Conservation (phyloP, 2,113 vertebrate genomes). For the Myrmecobius fasciatus region DNA sequence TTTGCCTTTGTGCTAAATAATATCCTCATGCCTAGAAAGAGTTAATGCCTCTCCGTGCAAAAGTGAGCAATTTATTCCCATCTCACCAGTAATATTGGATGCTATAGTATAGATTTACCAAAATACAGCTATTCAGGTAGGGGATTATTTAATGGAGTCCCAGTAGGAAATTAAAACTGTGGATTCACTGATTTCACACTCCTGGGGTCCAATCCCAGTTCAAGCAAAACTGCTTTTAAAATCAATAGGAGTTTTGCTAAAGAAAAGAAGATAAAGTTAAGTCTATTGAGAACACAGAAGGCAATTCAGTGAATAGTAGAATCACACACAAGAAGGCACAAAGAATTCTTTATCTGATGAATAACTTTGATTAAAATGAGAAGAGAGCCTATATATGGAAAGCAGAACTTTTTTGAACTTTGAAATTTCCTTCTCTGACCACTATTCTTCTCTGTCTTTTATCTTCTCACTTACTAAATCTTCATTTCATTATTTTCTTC, state of each 20-base stretch:
- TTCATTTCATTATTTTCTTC: neutral
- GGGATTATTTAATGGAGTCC: neutral
- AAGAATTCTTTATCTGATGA: neutral
- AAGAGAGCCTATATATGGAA: constrained; percentile 2
- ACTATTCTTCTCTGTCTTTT: neutral
- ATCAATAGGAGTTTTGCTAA: constrained; percentile 33
- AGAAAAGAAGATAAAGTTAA: constrained; percentile 11
- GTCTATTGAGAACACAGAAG: constrained; percentile 29
- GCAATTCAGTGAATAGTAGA: neutral
- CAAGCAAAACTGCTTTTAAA: neutral
- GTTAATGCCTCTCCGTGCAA: neutral
- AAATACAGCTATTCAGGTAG: neutral
- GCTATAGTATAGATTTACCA: constrained; percentile 40
- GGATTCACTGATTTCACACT: constrained; percentile 32
- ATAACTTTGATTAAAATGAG: constrained; percentile 40
- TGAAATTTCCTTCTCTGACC: neutral
- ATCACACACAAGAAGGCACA: constrained; percentile 26
- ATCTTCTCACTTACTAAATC: neutral
- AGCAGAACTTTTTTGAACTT: neutral
- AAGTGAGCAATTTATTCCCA: neutral
- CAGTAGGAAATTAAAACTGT: constrained; percentile 4
- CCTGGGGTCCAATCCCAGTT: constrained; percentile 7
- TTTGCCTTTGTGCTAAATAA: neutral
- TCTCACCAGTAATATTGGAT: constrained; percentile 11
- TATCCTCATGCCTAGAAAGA: neutral